Percentiles rank a stretch among this genome's conserved stretches.
phyloP scores from a whole-genome alignment of 2,797 vertebrate genomes.

The Balearica regulorum region DNA sequence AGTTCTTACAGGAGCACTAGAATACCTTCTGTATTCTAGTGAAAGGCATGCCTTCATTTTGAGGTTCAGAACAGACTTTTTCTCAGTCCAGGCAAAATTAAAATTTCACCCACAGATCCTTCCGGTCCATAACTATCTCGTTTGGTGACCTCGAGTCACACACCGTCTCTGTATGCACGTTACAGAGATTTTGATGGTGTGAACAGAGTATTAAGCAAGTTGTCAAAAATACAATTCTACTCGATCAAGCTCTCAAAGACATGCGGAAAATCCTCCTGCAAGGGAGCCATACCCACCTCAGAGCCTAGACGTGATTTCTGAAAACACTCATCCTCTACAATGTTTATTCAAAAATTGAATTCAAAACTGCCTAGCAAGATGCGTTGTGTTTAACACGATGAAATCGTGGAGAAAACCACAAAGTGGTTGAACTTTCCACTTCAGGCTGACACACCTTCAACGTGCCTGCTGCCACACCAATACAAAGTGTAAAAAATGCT shows the following conservation, averaged over 20 bases:
- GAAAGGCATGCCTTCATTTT: fast-evolving
- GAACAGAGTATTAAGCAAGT: background rate
- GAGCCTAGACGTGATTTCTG: fast-evolving
- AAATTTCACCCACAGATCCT: background rate
- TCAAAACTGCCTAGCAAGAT: background rate
- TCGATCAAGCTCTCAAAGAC: background rate
- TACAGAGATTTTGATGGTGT: background rate
- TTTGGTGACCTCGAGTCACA: background rate
- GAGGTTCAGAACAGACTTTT: background rate
- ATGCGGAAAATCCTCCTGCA: background rate
- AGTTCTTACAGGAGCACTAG: background rate
- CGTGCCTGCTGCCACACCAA: fast-evolving
- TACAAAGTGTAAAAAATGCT: fast-evolving
- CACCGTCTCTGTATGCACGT: background rate
- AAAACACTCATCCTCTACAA: background rate
- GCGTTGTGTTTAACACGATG: background rate
- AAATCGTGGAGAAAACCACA: fast-evolving
- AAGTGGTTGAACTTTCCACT: background rate
- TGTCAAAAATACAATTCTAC: background rate
- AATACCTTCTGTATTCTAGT: background rate
- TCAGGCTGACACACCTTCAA: background rate
- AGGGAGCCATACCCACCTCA: background rate
- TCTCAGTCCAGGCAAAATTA: background rate
- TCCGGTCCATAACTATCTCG: background rate
- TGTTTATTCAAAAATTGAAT: background rate